Percentiles rank a stretch among this genome's conserved stretches.
These are phyloP conservation scores for Tuta absoluta DNA, from an alignment of 2,888 invertebrate genomes.

Conservation along the genomic window DNA sequence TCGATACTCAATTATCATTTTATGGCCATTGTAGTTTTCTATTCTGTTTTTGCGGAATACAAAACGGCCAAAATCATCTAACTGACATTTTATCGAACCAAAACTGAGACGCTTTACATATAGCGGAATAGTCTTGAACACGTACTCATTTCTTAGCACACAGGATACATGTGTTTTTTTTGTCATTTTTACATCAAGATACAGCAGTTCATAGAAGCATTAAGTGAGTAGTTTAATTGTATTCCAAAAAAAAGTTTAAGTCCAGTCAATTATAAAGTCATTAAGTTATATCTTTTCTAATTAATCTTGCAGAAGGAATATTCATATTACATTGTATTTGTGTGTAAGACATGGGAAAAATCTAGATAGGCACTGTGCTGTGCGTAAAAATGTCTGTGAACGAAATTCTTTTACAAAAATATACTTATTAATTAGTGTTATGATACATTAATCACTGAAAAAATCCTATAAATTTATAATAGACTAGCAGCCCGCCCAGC, in stretches of 20 bases:
- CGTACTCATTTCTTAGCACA: too few species aligned
- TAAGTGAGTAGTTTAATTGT: slow-evolving; percentile 17
- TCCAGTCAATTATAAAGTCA: slow-evolving; percentile 17
- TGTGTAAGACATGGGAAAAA: slow-evolving; percentile 11
- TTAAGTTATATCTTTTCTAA: slow-evolving; percentile 20
- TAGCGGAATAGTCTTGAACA: too few species aligned
- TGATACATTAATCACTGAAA: too few species aligned
- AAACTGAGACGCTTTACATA: too few species aligned
- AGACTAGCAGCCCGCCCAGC: too few species aligned
- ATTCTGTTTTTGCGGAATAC: too few species aligned
- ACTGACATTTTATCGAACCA: too few species aligned
- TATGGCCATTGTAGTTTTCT: too few species aligned
- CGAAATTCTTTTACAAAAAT: not conserved
- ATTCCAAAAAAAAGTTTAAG: slow-evolving; percentile 15
- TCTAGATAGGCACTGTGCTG: slow-evolving; percentile 8
- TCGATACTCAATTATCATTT: too few species aligned
- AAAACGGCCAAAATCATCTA: too few species aligned
- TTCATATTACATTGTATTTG: slow-evolving; percentile 16
- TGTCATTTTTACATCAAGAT: not conserved
- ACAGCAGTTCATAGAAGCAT: slow-evolving; percentile 1
- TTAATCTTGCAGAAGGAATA: slow-evolving; percentile 15
- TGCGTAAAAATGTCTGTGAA: not conserved
- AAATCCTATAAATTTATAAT: too few species aligned
- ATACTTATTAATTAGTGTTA: too few species aligned
- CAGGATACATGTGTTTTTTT: not conserved